Conservation (phyloP, 2,888 invertebrate species). For the Hirtodrosophila trivittata region DNA sequence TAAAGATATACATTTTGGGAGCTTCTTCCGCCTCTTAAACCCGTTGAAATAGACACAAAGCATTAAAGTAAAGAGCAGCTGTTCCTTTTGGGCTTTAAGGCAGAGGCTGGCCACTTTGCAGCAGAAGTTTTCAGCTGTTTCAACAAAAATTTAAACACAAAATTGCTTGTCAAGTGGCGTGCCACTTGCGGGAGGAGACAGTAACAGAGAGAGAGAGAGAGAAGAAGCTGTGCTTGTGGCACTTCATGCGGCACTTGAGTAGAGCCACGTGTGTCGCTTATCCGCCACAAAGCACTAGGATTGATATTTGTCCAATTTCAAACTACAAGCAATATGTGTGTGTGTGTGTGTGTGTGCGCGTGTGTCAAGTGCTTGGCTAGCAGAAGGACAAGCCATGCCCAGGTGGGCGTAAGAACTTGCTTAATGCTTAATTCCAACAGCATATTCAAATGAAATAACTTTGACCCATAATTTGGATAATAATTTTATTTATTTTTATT, state of each 20-base stretch:
- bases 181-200: too few relatives aligned
- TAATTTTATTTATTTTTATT: conserved; percentile 13
- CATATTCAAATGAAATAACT: conserved; percentile 16
- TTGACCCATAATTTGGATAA: conserved; percentile 10
- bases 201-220: neutral
- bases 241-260: conserved; percentile 2
- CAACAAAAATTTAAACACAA: too few relatives aligned
- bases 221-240: neutral
- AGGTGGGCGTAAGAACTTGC: conserved; percentile 2
- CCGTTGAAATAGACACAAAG: too few relatives aligned
- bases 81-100: too few relatives aligned
- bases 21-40: too few relatives aligned
- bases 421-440: conserved; percentile 6
- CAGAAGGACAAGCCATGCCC: conserved; percentile 6
- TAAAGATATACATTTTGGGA: too few relatives aligned
- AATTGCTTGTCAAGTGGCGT: too few relatives aligned
- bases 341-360: neutral
- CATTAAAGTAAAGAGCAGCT: too few relatives aligned
- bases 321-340: conserved; percentile 3
- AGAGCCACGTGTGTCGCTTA: conserved; percentile 18
- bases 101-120: too few relatives aligned
- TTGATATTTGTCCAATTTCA: conserved; percentile 15
- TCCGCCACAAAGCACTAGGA: neutral
- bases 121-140: too few relatives aligned
- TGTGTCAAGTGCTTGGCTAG: conserved; percentile 3